Evolutionary conservation across 2,113 vertebrate species (phyloP).

Genomic region (Lynx canadensis): DNA sequence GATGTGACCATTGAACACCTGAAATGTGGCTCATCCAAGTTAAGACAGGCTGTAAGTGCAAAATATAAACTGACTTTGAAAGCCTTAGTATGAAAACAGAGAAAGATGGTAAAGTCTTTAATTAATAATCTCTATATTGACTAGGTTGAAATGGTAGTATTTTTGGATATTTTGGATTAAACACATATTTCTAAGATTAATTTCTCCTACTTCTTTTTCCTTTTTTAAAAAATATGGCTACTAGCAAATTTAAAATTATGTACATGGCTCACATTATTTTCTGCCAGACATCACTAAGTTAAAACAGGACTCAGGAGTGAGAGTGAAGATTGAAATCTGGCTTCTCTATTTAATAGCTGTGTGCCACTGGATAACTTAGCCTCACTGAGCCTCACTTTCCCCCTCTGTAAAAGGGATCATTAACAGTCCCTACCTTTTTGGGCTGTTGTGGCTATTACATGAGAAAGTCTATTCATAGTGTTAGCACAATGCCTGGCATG

Average conservation of each 20-base stretch:
- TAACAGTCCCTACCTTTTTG: neutral
- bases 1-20: accelerated
- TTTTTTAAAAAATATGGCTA: neutral
- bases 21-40: neutral
- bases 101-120: neutral
- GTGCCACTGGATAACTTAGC: neutral
- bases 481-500: neutral
- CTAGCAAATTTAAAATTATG: neutral
- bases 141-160: neutral
- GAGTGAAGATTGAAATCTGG: neutral
- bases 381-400: neutral
- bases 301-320: neutral
- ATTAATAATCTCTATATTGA: neutral
- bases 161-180: neutral
- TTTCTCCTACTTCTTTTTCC: neutral
- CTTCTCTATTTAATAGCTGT: neutral
- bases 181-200: neutral
- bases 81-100: neutral
- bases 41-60: neutral
- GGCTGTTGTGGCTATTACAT: neutral
- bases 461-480: neutral
- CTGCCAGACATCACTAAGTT: neutral
- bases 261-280: neutral
- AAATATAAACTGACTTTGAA: neutral
- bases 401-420: neutral